Evolutionary conservation across 2,888 invertebrate genomes (phyloP).

Genomic region (Melanophora roralis): DNA sequence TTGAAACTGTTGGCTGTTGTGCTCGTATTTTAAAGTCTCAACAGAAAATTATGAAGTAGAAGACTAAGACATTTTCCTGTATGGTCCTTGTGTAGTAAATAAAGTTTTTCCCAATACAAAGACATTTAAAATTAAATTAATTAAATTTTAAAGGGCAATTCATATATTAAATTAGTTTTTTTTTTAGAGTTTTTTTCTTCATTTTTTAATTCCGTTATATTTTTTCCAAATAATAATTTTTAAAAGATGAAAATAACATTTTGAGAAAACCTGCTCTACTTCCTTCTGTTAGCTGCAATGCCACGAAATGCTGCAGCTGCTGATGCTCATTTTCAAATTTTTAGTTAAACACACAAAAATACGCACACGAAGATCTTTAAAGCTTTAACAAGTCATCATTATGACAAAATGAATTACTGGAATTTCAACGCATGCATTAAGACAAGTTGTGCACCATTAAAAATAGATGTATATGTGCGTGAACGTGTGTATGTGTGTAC

Average conservation of each 20-base stretch:
- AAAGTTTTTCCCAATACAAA: background rate
- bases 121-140: no score
- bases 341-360: slow-evolving; percentile 14
- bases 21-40: slow-evolving; percentile 16
- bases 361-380: background rate
- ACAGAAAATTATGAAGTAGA: background rate
- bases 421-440: slow-evolving; percentile 29
- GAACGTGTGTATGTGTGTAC: background rate
- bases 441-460: background rate
- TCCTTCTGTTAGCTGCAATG: background rate
- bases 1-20: background rate
- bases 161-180: no score
- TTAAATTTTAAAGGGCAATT: no score
- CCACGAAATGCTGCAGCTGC: slow-evolving; percentile 8
- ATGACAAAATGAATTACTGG: slow-evolving; percentile 53
- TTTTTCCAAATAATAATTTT: no score
- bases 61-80: slow-evolving; percentile 30
- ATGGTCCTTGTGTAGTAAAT: slow-evolving; percentile 33
- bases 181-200: no score
- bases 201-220: no score
- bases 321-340: slow-evolving; percentile 30
- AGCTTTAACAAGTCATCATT: slow-evolving; percentile 47
- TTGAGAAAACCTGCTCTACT: no score
- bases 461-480: no score
- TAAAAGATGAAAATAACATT: no score